Conservation (phyloP, 1,140 invertebrate genomes). For the Heliconius congener region DNA sequence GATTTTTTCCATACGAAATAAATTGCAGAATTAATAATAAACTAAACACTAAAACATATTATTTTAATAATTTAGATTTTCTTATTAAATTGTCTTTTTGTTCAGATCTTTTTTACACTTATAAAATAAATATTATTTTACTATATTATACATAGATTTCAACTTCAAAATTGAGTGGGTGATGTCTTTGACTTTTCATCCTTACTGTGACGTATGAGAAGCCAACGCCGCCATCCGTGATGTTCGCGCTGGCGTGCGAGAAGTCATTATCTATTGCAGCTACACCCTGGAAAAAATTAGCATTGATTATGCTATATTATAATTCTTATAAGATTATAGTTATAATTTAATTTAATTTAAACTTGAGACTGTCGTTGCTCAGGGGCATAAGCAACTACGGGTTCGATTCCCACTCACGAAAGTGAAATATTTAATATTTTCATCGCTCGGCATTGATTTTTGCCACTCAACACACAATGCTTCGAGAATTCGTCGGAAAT, state of each 20-base stretch:
- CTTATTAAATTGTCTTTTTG: not conserved
- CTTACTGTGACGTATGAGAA: slow-evolving; percentile 66
- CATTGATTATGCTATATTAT: not conserved
- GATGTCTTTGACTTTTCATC: slow-evolving; percentile 76
- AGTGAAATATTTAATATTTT: too few species aligned
- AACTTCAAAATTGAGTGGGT: slow-evolving; percentile 74
- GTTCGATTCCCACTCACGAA: too few species aligned
- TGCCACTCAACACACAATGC: too few species aligned
- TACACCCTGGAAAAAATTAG: slow-evolving; percentile 59
- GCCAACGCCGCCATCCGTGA: slow-evolving; percentile 71
- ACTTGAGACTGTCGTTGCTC: too few species aligned
- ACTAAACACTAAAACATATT: not conserved
- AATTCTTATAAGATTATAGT: not conserved
- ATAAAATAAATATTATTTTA: not conserved
- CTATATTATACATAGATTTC: slow-evolving; percentile 65
- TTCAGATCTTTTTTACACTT: not conserved
- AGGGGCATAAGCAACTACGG: too few species aligned
- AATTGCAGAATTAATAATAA: not conserved
- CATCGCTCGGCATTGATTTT: too few species aligned
- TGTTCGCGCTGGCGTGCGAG: slow-evolving; percentile 73
- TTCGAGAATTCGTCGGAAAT: too few species aligned
- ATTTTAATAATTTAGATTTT: not conserved
- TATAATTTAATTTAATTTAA: too few species aligned
- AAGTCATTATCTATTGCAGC: slow-evolving; percentile 75
- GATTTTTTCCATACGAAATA: not conserved